Conservation (phyloP, 2,797 vertebrate genomes). For the Aldrovandia affinis region DNA sequence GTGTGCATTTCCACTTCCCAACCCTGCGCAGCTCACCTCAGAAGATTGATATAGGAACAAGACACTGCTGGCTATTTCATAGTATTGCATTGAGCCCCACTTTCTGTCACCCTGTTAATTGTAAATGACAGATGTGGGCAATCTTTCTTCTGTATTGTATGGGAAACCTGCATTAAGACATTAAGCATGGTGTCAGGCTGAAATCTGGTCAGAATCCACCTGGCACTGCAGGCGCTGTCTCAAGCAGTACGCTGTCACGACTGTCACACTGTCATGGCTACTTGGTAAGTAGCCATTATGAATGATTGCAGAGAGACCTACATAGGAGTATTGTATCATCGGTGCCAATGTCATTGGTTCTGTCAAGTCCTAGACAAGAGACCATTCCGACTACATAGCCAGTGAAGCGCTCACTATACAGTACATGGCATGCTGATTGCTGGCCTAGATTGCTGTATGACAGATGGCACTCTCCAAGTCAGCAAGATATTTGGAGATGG, state of each 20-base stretch:
- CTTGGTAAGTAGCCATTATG: constrained; percentile 1
- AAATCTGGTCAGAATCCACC: constrained; percentile 10
- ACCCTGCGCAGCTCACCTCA: not conserved
- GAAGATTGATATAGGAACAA: not conserved
- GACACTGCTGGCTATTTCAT: constrained; percentile 1
- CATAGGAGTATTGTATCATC: not conserved
- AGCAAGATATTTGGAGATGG: constrained; percentile 13
- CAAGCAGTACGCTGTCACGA: not conserved
- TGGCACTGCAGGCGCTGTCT: not conserved
- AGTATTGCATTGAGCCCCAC: constrained; percentile 2
- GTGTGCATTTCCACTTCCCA: not conserved
- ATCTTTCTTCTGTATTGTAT: not conserved
- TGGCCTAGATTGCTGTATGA: constrained; percentile 10
- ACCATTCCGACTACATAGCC: too few species aligned
- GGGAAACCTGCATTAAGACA: constrained; percentile 1
- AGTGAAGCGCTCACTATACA: not conserved
- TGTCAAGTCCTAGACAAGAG: not conserved
- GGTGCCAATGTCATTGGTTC: not conserved
- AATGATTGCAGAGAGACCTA: constrained; percentile 3
- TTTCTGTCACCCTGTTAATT: constrained; percentile 12
- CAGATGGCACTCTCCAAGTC: not conserved
- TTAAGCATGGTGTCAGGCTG: not conserved
- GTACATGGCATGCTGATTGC: constrained; percentile 37
- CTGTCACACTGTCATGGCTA: too few species aligned
- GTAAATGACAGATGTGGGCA: not conserved